Base-by-base conservation (phyloP, 1,140 invertebrate genomes). In the Ruditapes philippinarum region DNA sequence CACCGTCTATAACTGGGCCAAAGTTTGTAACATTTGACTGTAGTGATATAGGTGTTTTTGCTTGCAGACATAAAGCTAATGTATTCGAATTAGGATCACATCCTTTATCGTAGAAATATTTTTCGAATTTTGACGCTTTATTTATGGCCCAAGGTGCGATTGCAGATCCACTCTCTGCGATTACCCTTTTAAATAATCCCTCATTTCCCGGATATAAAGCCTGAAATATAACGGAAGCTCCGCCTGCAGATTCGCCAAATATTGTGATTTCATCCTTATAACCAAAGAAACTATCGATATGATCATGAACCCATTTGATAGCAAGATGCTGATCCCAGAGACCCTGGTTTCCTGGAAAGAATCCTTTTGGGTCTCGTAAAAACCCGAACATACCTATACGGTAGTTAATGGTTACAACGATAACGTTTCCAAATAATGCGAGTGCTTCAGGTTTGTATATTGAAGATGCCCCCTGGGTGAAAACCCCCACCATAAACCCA, bases 1-100 rank as follows among this genome's bases (percentile, higher is more conserved):
- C 51, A 40, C 70, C 49, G 38, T 76, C 68, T 7, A 74, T 60
- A 14, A 54, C 33, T 11, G 83, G 98, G 2, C 98, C 98, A 95
- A 85, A 85, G 9, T 25, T 25, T 54, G 49, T 74, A 33, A 25
- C 25, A 42, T 74, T 76, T 19, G 49, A 17, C 14, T 36, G 45
- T 4, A 33, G 42, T n/a, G 25, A 25, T 36, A 17, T n/a, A 31
- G 70, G 2, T 60, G n/a, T 12, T 38, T 38, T 74, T 14, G 60
- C 45, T 19, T 45, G 60, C 11, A 81, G 57, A 62, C 79, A 81
- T 5, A 14, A 12, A 3, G 42, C 7, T 25, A 54, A 54, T 11
- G 51, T 38, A 19, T 19, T 11, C 22, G 79, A 33, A 22, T n/a
- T 38, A 62, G 57, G 5, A 7, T 14, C 25, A 31, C 80, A 83